Evolutionary conservation across 2,797 vertebrate species (phyloP), one percentile per base, ranked within the genome.

Genomic region (Cichlasoma orientale): DNA sequence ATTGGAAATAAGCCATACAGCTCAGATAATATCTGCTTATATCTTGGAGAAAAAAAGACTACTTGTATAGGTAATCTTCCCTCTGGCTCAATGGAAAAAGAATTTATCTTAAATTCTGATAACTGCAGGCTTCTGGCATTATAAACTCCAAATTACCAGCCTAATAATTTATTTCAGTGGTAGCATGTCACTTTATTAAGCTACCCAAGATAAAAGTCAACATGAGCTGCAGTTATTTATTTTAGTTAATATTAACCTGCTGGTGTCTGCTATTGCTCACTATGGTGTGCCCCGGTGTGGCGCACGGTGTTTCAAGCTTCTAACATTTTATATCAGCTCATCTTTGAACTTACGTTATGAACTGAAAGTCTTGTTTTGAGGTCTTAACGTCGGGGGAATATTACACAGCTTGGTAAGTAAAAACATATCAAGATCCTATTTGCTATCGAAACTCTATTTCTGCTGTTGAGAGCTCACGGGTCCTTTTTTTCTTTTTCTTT

Each of bases 241-340:
- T 68, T 83, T 69, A 74, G 80, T 83, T 57, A 83, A 89, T 86
- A 87, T 79, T 82, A 77, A 82, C 80, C 55, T 55, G 19, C 7
- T 16, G 10, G 1, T 50, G 6, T 41, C 14, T 56, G 50, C 13
- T 59, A 1, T 12, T 52, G 11, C 44, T 75, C 77, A 73, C 47
- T 16, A 1, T 29, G 5, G 12, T 21, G 53, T 47, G 61, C 61
- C 61, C 58, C 16, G 53, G 23, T 18, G 12, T 27, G 31, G 75
- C 44, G 14, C 23, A 29, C 8, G 16, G 21, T 27, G 13, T 41
- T 81, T 85, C 63, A 16, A 0, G 23, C 3, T 56, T 56, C 21
- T 5, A 3, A 4, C 14, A 18, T 47, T 70, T 72, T 61, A 71
- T 69, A 74, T 61, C 44, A 72, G 2, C 4, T 78, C 53, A 83